Base-by-base conservation (phyloP, 2,797 vertebrate species). In the Enteromius viviparus region DNA sequence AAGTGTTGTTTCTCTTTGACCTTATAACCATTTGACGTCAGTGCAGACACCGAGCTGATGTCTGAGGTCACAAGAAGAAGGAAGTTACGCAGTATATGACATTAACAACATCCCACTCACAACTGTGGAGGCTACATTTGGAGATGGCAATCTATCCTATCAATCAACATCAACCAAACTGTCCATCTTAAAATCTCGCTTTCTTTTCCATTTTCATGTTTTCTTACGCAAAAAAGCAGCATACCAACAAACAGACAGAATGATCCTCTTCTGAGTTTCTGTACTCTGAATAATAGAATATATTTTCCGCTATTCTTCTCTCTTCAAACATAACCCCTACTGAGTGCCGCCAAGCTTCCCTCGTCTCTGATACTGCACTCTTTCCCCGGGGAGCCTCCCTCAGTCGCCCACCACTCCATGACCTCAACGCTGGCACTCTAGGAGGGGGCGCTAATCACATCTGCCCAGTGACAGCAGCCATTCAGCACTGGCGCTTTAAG, bases 401-500 rank as follows among this genome's bases (percentile, higher is more conserved):
- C 70, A 21, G 65, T 85, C 42, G 55, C 19, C 75, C 65, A 5
- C 55, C 81, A 66, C 51, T 72, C 66, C 76, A 76, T 83, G 84
- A 83, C 47, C 66, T 84, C 84, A 78, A 65, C 66, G 21, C 40
- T 60, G 58, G 51, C 26, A 21, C 58, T 76, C 62, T 34, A 76
- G 79, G 70, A 55, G 75, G 75, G 79, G 76, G 68, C 32, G 78
- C 75, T 87, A 82, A 87, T 86, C 86, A 84, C 51, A 53, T 86
- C 80, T 84, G 58, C 83, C 76, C 21, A 37, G 23, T 78, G 86
- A 83, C 84, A 84, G 49, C 84, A 80, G 75, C 84, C 80, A 83
- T 85, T 87, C 85, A 86, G 86, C 68, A 23, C 90, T 90, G 93
- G 78, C 90, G 91, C 91, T 95, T 94, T 93, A 94, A 93, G 92